Conservation (phyloP, 2,888 invertebrate species). For the Ethmia dodecea region DNA sequence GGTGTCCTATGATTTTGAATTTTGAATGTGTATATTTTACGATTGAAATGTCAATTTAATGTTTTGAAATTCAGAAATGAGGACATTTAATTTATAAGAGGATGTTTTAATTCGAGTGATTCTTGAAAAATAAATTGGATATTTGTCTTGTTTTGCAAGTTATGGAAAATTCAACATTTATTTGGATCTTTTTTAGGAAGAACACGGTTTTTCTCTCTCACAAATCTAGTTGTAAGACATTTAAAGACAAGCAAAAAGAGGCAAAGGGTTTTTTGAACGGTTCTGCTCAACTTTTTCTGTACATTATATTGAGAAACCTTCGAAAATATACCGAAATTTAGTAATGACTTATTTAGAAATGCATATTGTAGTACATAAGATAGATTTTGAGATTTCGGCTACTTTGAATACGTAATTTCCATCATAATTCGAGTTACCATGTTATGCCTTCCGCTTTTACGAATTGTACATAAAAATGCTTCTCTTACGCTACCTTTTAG, state of each 20-base stretch:
- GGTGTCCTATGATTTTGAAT: constrained; percentile 7
- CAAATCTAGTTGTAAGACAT: constrained; percentile 37
- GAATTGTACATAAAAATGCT: constrained; percentile 58
- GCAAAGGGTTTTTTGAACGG: constrained; percentile 68
- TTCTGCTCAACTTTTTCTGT: constrained; percentile 56
- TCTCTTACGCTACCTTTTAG: constrained; percentile 28
- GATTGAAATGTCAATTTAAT: constrained; percentile 1
- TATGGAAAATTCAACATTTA: too few species aligned
- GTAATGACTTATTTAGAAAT: too few species aligned
- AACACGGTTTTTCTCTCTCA: too few species aligned
- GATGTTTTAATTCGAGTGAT: too few species aligned
- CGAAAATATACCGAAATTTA: constrained; percentile 49
- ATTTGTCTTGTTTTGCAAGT: too few species aligned
- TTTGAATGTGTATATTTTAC: not conserved
- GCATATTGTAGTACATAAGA: constrained; percentile 31
- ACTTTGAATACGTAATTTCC: constrained; percentile 51
- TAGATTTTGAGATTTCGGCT: constrained; percentile 28
- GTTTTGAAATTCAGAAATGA: constrained; percentile 13
- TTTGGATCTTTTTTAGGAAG: too few species aligned
- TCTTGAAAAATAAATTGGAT: too few species aligned
- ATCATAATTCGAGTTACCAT: constrained; percentile 71
- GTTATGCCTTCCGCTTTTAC: constrained; percentile 45
- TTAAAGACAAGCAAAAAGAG: constrained; percentile 69
- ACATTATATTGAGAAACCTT: constrained; percentile 63
- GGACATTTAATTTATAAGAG: not conserved